Evolutionary conservation across 2,113 vertebrate genomes (phyloP), one percentile per base, ranked within the genome.

Genomic region (Meriones unguiculatus): DNA sequence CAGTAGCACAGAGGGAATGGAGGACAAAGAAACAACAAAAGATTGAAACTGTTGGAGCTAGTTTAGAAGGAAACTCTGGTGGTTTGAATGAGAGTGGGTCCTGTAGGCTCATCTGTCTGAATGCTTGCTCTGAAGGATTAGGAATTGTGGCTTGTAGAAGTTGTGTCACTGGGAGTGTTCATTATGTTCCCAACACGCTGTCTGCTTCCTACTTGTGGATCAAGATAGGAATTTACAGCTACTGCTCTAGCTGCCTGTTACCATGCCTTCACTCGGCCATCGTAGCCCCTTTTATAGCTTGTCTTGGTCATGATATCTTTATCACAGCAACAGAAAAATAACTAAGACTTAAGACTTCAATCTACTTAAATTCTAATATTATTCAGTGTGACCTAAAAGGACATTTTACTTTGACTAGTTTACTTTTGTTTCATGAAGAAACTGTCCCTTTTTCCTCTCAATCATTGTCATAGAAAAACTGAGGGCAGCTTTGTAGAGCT

Each of bases 391-490:
- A 76, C 54, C 87, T 59, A 62, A 95, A 86, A 87, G 93, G 73
- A 4, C 17, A 94, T 81, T 93, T 91, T 95, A 64, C 65, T 92
- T 87, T 64, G 69, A 91, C 17, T 64, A 92, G 7, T 78, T 87
- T 38, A 65, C 52, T 86, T 50, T 17, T 69, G n/a, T 35, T 85
- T 91, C 41, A 50, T 9, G 50, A 46, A 87, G 38, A 72, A 93
- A 76, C 59, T 52, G 24, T 5, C 64, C 17, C 50, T 30, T 84
- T 92, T 85, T 67, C 10, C 2, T 90, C 65, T 93, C 96, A 91
- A 94, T 35, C 35, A 38, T 9, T 30, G 72, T n/a, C 88, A 50
- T 86, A 65, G 24, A 17, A 7, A 64, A 41, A 64, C 59, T 84
- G n/a, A 84, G 59, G 13, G 7, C 24, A 30, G 38, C 38, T 65